A percentile compares a stretch with the other conserved stretches of the same genome.
phyloP scores from a whole-genome alignment of 1,140 invertebrate species.

The Nephila pilipes region DNA sequence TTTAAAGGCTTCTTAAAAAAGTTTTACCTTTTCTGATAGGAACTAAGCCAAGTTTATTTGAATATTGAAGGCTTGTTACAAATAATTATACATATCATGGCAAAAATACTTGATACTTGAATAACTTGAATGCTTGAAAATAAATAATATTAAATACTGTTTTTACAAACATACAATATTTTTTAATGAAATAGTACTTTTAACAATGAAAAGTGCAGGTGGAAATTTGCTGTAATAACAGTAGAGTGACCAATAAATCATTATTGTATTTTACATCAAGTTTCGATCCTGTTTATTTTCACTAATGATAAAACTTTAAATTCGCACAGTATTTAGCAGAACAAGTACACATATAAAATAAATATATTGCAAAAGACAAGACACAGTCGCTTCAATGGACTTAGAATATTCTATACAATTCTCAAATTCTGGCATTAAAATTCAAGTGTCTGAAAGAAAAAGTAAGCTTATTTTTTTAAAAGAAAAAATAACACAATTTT shows the following conservation, averaged over 20 bases:
- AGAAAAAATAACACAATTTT: not conserved
- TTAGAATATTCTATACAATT: constrained; percentile 26
- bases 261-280: not conserved
- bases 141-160: not conserved
- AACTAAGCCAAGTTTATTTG: no score
- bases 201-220: not conserved
- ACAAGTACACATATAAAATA: constrained; percentile 40
- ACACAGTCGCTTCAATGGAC: constrained; percentile 17
- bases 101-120: no score
- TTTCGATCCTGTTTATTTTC: not conserved
- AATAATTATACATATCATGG: no score
- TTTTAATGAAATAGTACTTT: not conserved
- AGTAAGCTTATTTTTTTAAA: not conserved
- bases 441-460: constrained; percentile 22
- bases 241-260: constrained; percentile 1
- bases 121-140: not conserved
- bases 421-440: constrained; percentile 27
- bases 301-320: constrained; percentile 8
- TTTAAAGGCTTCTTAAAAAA: no score
- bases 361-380: constrained; percentile 55
- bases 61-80: no score
- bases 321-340: not conserved
- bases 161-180: not conserved
- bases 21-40: no score
- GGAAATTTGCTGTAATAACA: not conserved